These are phyloP conservation scores for Atta texana DNA, from an alignment of 1,140 invertebrate genomes.

Conservation along the genomic window DNA sequence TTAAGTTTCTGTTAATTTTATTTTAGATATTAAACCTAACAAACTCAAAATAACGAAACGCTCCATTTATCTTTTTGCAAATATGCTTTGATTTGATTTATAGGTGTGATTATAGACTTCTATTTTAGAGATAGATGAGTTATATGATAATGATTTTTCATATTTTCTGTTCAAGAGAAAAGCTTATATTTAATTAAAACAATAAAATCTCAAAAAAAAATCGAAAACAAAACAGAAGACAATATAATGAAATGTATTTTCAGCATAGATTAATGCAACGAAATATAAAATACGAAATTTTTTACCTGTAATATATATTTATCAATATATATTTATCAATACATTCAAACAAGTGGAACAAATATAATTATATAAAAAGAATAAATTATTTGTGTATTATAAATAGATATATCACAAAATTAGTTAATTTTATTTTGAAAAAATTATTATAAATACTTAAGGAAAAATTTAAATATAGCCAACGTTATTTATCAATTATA, in stretches of 20 bases:
- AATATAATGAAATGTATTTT: neutral
- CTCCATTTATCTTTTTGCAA: conserved; percentile 44
- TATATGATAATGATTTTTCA: neutral
- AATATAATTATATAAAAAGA: neutral
- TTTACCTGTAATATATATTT: neutral
- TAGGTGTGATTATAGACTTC: neutral
- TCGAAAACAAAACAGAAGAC: neutral
- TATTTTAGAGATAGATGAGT: conserved; percentile 7
- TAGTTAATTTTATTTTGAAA: neutral
- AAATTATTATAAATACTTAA: too few relatives aligned
- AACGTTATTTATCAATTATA: too few relatives aligned
- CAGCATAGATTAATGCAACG: neutral
- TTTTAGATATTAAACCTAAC: conserved; percentile 35
- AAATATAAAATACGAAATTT: neutral
- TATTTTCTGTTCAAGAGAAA: neutral
- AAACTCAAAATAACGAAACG: conserved; percentile 20
- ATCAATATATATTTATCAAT: neutral
- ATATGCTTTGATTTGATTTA: conserved; percentile 3
- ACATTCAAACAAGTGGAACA: neutral
- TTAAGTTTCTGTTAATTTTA: conserved; percentile 34
- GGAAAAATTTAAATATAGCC: too few relatives aligned
- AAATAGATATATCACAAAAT: neutral
- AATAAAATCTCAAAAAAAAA: neutral
- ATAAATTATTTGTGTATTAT: too few relatives aligned
- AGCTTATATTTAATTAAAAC: neutral